A percentile compares a stretch with the other conserved stretches of the same genome.
Conservation (phyloP, 2,888 invertebrate genomes). For the Drosophila gaucha region DNA sequence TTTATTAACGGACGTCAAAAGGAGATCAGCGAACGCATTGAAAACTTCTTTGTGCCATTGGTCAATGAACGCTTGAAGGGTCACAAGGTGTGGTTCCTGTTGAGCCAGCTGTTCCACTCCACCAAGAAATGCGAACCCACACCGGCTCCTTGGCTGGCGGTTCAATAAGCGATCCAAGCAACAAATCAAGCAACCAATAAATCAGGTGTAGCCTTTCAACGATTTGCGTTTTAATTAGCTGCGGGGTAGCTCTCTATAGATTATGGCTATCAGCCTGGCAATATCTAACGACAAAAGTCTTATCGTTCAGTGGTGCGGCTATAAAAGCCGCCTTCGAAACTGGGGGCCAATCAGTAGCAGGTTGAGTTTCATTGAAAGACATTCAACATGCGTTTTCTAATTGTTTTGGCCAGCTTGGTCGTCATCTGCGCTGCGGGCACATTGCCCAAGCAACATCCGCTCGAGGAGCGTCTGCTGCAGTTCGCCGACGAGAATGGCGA, state of each 20-base stretch:
- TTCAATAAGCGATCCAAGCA: background rate
- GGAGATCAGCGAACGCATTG: conserved; percentile 70
- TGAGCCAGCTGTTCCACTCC: conserved; percentile 38
- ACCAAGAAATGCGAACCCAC: conserved; percentile 66
- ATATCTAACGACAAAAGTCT: conserved; percentile 29
- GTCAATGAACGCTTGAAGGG: conserved; percentile 73
- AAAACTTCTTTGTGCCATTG: conserved; percentile 66
- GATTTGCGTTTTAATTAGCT: conserved; percentile 40
- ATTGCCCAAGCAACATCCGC: conserved; percentile 35
- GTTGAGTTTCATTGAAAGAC: conserved; percentile 42
- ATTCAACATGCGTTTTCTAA: conserved; percentile 73
- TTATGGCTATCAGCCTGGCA: conserved; percentile 30
- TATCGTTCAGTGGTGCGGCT: conserved; percentile 41
- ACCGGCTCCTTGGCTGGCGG: conserved; percentile 77
- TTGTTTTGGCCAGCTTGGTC: conserved; percentile 74
- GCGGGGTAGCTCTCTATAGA: conserved; percentile 8
- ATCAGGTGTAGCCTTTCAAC: conserved; percentile 35
- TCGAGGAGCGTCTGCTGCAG: conserved; percentile 57
- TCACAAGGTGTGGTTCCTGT: conserved; percentile 77
- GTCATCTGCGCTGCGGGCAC: conserved; percentile 69
- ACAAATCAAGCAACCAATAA: conserved; percentile 22
- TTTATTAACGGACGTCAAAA: conserved; percentile 71
- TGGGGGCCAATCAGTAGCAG: conserved; percentile 51
- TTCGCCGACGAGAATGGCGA: conserved; percentile 65
- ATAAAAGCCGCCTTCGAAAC: conserved; percentile 64